Evolutionary conservation across 2,113 vertebrate genomes (phyloP).

Genomic region (Chiloscyllium plagiosum): DNA sequence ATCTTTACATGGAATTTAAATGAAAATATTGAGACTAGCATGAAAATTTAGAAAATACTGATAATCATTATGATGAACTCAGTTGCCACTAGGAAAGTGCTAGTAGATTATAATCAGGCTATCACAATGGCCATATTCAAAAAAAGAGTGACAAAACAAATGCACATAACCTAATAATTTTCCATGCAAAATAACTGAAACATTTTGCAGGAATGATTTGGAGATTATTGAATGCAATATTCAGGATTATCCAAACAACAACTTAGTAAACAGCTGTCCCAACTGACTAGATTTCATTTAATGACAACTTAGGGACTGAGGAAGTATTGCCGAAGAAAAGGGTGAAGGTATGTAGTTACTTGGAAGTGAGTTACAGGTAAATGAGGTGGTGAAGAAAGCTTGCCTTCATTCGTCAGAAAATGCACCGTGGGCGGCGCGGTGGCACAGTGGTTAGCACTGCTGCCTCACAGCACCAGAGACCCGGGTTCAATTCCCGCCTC

Average conservation of each 20-base stretch:
- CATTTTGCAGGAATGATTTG: not conserved
- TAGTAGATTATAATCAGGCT: not conserved
- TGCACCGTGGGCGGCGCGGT: no score
- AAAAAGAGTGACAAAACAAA: not conserved
- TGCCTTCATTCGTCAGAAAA: no score
- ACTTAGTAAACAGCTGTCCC: not conserved
- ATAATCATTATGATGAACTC: not conserved
- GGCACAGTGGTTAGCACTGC: no score
- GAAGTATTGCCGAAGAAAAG: no score
- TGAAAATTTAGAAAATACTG: not conserved
- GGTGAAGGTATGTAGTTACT: no score
- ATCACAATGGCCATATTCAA: not conserved
- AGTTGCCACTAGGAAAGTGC: not conserved
- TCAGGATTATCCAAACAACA: not conserved
- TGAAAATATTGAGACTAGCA: not conserved
- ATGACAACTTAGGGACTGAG: not conserved
- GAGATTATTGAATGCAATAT: not conserved
- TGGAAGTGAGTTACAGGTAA: no score
- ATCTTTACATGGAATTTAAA: not conserved
- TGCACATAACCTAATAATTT: not conserved
- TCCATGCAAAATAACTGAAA: not conserved
- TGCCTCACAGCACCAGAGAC: no score
- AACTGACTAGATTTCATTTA: not conserved
- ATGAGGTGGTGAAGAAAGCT: no score
- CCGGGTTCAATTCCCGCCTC: no score